These are phyloP conservation scores for Horisme vitalbata DNA, from an alignment of 2,888 invertebrate species.

Conservation along the genomic window DNA sequence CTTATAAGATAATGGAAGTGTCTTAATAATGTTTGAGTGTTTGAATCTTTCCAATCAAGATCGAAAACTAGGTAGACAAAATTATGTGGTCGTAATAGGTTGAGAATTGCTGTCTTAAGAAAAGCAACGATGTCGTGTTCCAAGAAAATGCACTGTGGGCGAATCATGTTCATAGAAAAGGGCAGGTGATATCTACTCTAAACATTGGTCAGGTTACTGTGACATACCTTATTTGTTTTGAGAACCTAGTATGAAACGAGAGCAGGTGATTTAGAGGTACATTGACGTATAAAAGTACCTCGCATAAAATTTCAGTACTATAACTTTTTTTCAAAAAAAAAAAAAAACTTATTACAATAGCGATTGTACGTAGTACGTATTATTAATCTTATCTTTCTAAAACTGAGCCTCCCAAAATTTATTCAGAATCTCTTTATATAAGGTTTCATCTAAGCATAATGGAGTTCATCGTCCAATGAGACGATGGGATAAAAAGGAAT, in stretches of 20 bases:
- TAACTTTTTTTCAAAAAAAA: too few relatives aligned
- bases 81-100: conserved; percentile 14
- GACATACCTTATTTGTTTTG: conserved; percentile 28
- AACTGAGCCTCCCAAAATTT: neutral
- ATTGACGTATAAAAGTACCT: conserved; percentile 3
- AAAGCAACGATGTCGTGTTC: conserved; percentile 35
- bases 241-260: conserved; percentile 20
- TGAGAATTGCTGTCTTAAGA: conserved; percentile 27
- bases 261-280: conserved; percentile 21
- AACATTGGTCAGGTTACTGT: conserved; percentile 33
- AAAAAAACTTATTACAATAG: too few relatives aligned
- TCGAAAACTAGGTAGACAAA: too few relatives aligned
- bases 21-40: too few relatives aligned
- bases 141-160: conserved; percentile 41
- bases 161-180: conserved; percentile 38
- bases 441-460: conserved; percentile 19
- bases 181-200: conserved; percentile 37
- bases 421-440: conserved; percentile 16
- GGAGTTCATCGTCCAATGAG: conserved; percentile 8
- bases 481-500: conserved; percentile 22
- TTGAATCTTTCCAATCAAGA: too few relatives aligned
- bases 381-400: too few relatives aligned
- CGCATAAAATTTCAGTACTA: too few relatives aligned
- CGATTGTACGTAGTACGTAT: too few relatives aligned
- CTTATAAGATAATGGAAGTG: too few relatives aligned